Evolutionary conservation across 2,113 vertebrate species (phyloP).

Genomic region (Bombycilla garrulus): DNA sequence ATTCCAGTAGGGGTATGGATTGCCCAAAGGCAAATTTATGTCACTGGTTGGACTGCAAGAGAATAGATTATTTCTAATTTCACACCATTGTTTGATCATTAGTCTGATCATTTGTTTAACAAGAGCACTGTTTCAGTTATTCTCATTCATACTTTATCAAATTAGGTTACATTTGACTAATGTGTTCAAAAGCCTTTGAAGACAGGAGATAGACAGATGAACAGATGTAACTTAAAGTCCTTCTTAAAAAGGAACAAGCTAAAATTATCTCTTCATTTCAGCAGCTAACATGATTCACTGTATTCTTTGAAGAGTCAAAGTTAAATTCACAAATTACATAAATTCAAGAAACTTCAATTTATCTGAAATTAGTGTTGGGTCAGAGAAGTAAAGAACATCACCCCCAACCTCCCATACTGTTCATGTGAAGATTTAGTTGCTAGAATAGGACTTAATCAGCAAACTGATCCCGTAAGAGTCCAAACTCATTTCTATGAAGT

Average conservation of each 20-base stretch:
- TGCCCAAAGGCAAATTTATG: background rate
- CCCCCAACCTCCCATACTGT: background rate
- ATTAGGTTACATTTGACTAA: background rate
- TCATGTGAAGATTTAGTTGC: background rate
- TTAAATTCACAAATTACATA: background rate
- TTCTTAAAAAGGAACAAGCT: background rate
- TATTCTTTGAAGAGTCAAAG: background rate
- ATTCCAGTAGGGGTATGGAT: background rate
- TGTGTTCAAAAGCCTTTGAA: background rate
- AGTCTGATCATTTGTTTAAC: background rate
- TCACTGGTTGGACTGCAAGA: background rate
- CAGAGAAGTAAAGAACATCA: background rate
- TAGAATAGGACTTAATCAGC: background rate
- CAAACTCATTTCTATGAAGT: background rate
- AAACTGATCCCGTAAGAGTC: background rate
- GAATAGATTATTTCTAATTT: background rate
- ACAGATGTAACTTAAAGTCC: background rate
- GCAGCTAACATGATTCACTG: background rate
- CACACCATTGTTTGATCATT: background rate
- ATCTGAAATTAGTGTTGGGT: background rate
- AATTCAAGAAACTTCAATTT: background rate
- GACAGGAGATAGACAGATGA: background rate
- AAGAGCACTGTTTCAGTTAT: background rate
- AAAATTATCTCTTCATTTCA: background rate
- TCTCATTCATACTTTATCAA: background rate